Base-by-base conservation (phyloP, 2,888 invertebrate genomes). In the Tipula vernalis region DNA sequence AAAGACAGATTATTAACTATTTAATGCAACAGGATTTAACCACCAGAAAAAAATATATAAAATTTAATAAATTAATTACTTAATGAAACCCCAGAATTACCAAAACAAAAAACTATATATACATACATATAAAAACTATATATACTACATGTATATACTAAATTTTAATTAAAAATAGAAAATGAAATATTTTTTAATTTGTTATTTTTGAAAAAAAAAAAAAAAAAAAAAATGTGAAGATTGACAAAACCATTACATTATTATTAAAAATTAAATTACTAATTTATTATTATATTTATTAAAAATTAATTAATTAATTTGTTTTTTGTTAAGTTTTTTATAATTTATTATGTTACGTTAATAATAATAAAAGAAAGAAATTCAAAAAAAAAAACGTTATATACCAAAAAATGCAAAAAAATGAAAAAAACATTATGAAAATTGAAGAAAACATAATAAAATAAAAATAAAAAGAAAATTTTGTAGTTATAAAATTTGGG, bases 281-380 rank as follows among this genome's bases (percentile, higher is more conserved):
- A 57, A 28, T 28, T 57, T 57, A 57, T 57, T 57, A 51, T 51
- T 51, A 57, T 15, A 71, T 28, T 39, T 28, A 71, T 71, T 71
- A 71, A 10, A 71, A 10, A 44, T 28, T 28, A 28, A 71, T 71
- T 57, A 57, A 15, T 57, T 57, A 15, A 15, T 71, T 71, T 71
- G 71, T 71, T 71, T 71, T 71, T 71, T 71, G 71, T 71, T 71
- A 71, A 71, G 71, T 71, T 71, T 71, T 71, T 71, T 71, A 71
- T 71, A 71, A 71, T 71, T 71, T 71, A 71, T 71, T 71, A 71
- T 71, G 71, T 71, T 71, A 71, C 10, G 71, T 71, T 71, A 71
- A 71, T 71, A 71, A 71, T 28, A 71, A 71, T 71, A 71, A 71
- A 71, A 12, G 5, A 51, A 15, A 15, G 15, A 51, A 51, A 51